Evolutionary conservation across 2,797 vertebrate species (phyloP).

Genomic region (Phataginus tricuspis): DNA sequence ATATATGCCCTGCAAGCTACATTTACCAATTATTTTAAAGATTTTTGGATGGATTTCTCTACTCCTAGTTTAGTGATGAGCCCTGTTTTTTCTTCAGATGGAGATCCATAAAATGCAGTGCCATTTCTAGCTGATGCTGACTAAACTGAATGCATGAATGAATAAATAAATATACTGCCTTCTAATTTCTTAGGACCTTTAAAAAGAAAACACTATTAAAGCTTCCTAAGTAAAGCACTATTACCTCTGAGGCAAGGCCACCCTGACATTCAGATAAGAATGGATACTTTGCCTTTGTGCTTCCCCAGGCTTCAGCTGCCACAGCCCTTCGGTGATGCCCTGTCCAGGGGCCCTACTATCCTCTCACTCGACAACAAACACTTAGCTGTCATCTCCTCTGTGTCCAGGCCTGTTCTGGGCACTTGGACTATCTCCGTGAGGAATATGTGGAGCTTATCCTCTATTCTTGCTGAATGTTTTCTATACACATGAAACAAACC

Average conservation of each 20-base stretch:
- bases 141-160: background rate
- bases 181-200: background rate
- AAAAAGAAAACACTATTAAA: background rate
- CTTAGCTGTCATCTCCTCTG: background rate
- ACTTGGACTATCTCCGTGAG: background rate
- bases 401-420: background rate
- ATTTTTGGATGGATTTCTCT: background rate
- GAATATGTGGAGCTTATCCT: background rate
- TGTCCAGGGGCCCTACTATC: background rate
- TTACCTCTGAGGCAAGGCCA: background rate
- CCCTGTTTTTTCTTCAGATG: background rate
- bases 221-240: background rate
- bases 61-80: background rate
- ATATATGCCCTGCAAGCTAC: background rate
- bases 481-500: background rate
- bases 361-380: background rate
- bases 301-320: background rate
- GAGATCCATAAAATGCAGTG: background rate
- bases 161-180: background rate
- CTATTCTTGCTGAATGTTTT: background rate
- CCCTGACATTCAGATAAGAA: background rate
- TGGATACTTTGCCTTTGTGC: background rate
- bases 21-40: background rate
- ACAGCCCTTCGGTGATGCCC: background rate
- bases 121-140: background rate